Evolutionary conservation across 2,113 vertebrate genomes (phyloP).

Genomic region (Heterotilapia buettikoferi): DNA sequence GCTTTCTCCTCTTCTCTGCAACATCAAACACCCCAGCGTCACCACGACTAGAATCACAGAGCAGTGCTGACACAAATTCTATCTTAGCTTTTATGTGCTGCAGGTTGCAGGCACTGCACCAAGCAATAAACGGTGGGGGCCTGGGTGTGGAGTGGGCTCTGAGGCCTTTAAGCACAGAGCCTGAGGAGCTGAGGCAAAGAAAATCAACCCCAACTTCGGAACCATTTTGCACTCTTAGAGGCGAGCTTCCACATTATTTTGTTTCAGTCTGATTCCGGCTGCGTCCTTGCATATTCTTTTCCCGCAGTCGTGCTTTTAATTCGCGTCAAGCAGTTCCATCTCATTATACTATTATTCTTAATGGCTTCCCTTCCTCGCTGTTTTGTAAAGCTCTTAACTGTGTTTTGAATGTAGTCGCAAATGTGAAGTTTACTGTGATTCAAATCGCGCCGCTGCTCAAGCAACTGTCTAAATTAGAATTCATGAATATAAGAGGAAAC

Average conservation of each 20-base stretch:
- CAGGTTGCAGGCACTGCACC: conserved; percentile 16
- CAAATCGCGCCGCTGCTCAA: not conserved
- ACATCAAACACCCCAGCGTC: conserved; percentile 12
- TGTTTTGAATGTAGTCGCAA: conserved; percentile 19
- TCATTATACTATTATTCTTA: conserved; percentile 25
- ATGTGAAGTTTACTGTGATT: conserved; percentile 25
- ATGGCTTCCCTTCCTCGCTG: not conserved
- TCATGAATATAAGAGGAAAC: conserved; percentile 29
- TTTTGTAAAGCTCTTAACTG: conserved; percentile 2
- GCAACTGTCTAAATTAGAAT: conserved; percentile 31
- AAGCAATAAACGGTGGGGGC: conserved; percentile 5
- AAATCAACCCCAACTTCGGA: not conserved
- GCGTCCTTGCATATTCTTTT: conserved; percentile 1
- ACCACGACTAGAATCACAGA: not conserved
- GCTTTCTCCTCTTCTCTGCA: not conserved
- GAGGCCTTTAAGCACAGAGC: conserved; percentile 3
- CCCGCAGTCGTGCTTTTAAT: conserved; percentile 12
- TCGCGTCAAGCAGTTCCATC: conserved; percentile 3
- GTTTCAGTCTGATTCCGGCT: not conserved
- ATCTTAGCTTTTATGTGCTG: conserved; percentile 18
- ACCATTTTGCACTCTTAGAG: not conserved
- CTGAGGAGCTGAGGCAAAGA: not conserved
- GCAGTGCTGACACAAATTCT: conserved; percentile 22
- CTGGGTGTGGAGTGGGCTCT: not conserved
- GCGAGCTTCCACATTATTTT: not conserved